These are phyloP conservation scores for Phaenicophaeus curvirostris DNA, from an alignment of 2,797 vertebrate species.

Conservation along the genomic window DNA sequence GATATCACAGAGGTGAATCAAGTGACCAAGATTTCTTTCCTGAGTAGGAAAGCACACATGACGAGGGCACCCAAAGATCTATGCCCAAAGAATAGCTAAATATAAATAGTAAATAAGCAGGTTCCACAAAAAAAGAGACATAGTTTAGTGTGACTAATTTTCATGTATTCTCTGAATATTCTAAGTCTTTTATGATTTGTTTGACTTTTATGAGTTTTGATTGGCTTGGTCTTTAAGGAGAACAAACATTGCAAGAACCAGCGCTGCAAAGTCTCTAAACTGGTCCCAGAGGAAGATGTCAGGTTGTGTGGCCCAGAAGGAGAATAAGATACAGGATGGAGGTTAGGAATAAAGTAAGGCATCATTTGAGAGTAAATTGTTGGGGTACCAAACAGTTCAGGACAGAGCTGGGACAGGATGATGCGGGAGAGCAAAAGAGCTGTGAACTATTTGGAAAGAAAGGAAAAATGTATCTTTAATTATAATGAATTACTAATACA, in stretches of 20 bases:
- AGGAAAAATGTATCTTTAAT: accelerated
- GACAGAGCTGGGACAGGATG: neutral
- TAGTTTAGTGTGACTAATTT: neutral
- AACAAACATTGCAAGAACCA: neutral
- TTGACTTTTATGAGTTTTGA: neutral
- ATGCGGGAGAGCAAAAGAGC: neutral
- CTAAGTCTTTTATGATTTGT: neutral
- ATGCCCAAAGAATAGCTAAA: neutral
- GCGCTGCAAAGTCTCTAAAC: neutral
- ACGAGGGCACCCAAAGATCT: neutral
- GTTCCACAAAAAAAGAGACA: neutral
- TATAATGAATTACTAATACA: neutral
- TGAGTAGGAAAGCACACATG: neutral
- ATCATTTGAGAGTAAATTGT: neutral
- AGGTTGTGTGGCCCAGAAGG: neutral
- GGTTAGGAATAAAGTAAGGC: neutral
- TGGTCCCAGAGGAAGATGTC: neutral
- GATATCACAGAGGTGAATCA: neutral
- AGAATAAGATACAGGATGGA: neutral
- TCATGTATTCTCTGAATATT: neutral
- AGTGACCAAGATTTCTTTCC: neutral
- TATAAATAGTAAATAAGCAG: neutral
- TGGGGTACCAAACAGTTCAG: neutral
- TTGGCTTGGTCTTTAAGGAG: neutral
- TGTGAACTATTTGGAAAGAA: neutral